Percentiles rank a stretch among this genome's conserved stretches.
These are phyloP conservation scores for Drosophila eohydei DNA, from an alignment of 2,888 invertebrate species.

Conservation along the genomic window DNA sequence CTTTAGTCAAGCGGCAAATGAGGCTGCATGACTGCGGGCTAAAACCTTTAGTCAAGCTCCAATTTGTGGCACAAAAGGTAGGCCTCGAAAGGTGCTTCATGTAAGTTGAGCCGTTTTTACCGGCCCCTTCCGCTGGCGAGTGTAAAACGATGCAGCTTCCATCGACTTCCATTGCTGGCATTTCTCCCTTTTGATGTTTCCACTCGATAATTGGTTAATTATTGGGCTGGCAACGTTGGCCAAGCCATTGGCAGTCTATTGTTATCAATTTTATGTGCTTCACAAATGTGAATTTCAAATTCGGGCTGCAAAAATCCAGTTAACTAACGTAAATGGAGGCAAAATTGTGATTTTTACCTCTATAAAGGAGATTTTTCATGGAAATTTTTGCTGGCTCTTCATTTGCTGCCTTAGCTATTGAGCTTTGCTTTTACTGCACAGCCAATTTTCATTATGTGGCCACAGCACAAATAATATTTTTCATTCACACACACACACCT, in stretches of 20 bases:
- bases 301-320: conserved; percentile 16
- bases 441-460: conserved; percentile 5
- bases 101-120: conserved; percentile 26
- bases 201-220: conserved; percentile 74
- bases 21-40: conserved; percentile 17
- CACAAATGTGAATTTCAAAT: conserved; percentile 6
- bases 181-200: conserved; percentile 61
- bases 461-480: conserved; percentile 39
- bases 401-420: conserved; percentile 4
- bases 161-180: neutral
- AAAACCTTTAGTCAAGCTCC: conserved; percentile 11
- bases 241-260: neutral
- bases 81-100: neutral
- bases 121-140: neutral
- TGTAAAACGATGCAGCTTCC: conserved; percentile 10
- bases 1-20: conserved; percentile 25
- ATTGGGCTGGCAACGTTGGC: conserved; percentile 50
- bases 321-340: neutral
- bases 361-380: neutral
- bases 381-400: conserved; percentile 1
- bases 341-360: conserved; percentile 7
- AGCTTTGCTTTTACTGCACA: conserved; percentile 2
- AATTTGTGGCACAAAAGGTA: conserved; percentile 8
- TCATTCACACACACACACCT: conserved; percentile 13
- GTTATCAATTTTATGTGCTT: neutral